Conservation (phyloP, 2,113 vertebrate species). For the Gopherus evgoodei region DNA sequence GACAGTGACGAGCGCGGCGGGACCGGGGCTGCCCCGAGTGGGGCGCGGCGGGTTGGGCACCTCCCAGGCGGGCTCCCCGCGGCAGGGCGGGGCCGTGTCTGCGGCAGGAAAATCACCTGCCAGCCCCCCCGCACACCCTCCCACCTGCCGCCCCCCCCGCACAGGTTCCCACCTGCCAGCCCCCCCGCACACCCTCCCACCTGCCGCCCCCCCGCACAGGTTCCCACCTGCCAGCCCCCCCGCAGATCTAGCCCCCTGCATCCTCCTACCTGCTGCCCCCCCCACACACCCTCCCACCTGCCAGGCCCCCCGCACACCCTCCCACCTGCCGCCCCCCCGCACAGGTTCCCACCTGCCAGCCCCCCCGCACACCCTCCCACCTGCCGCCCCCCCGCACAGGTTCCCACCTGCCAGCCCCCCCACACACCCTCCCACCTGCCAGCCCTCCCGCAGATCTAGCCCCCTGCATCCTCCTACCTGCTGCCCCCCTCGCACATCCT, state of each 20-base stretch:
- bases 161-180: not conserved
- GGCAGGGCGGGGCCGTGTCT: not conserved
- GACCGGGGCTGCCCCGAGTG: not conserved
- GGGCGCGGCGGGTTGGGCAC: not conserved
- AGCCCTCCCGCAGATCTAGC: not conserved
- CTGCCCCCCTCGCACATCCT: not conserved
- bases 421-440: too few relatives aligned
- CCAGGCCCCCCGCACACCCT: not conserved
- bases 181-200: not conserved
- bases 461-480: too few relatives aligned
- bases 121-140: slow-evolving; percentile 10
- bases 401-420: not conserved
- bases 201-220: too few relatives aligned
- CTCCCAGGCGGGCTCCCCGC: not conserved
- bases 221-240: not conserved
- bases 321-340: not conserved
- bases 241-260: not conserved
- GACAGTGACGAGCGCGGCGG: not conserved
- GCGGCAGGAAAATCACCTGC: not conserved
- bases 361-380: not conserved
- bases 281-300: not conserved
- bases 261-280: not conserved
- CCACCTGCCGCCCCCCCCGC: not conserved
- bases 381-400: not conserved
- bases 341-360: not conserved